A percentile compares a stretch with the other conserved stretches of the same genome.
Conservation (phyloP, 1,140 invertebrate species). For the Dreissena rostriformis region DNA sequence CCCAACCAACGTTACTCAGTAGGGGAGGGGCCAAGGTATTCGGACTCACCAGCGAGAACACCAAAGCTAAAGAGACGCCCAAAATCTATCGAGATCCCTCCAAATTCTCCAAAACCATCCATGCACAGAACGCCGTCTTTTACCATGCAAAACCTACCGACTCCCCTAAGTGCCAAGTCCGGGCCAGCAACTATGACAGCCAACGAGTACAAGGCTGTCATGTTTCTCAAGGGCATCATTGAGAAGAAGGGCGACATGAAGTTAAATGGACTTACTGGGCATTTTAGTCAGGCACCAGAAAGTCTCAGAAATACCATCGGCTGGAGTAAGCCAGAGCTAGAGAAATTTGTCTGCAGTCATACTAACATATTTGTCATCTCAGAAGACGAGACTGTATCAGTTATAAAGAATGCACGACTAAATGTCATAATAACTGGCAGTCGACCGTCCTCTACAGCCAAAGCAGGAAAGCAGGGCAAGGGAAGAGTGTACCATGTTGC, state of each 20-base stretch:
- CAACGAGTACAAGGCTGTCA: conserved; percentile 81
- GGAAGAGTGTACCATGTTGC: conserved; percentile 81
- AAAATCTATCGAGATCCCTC: conserved; percentile 72
- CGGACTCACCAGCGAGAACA: conserved; percentile 50
- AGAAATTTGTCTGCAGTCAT: conserved; percentile 78
- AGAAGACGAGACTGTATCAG: conserved; percentile 77
- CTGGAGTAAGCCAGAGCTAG: conserved; percentile 78
- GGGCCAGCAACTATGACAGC: conserved; percentile 80
- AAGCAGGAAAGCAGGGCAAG: conserved; percentile 75
- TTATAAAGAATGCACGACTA: conserved; percentile 78
- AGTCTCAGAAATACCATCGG: conserved; percentile 79
- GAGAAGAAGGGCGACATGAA: conserved; percentile 81
- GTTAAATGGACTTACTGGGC: conserved; percentile 75
- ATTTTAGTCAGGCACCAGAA: conserved; percentile 79
- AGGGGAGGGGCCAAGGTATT: conserved; percentile 29
- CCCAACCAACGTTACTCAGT: conserved; percentile 50
- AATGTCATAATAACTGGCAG: conserved; percentile 81
- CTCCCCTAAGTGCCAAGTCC: conserved; percentile 66
- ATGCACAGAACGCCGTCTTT: conserved; percentile 54
- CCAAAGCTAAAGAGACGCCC: conserved; percentile 74
- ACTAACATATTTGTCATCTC: conserved; percentile 77
- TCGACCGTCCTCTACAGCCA: conserved; percentile 70
- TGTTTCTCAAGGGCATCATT: conserved; percentile 80
- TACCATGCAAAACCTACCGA: conserved; percentile 34
- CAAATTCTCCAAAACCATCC: conserved; percentile 58